Evolutionary conservation across 2,113 vertebrate genomes (phyloP).

Genomic region (Fulica atra): DNA sequence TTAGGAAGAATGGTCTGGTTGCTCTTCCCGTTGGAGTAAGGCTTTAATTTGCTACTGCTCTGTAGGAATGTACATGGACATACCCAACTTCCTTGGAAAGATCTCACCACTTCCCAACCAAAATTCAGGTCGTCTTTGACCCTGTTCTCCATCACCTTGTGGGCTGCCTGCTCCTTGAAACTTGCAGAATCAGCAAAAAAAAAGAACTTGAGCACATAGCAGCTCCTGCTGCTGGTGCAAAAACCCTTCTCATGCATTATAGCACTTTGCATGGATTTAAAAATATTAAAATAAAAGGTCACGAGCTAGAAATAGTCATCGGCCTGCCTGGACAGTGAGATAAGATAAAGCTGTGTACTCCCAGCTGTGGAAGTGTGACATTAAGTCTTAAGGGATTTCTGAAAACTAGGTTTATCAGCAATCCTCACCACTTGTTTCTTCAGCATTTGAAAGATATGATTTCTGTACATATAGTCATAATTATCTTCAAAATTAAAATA

Average conservation of each 20-base stretch:
- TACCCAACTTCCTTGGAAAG: not conserved
- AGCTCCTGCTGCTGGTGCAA: not conserved
- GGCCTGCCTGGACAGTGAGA: constrained; percentile 14
- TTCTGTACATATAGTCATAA: not conserved
- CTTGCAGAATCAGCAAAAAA: not conserved
- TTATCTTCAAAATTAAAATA: constrained; percentile 23
- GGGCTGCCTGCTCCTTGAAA: not conserved
- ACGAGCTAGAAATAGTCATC: constrained; percentile 17
- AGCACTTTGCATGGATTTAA: constrained; percentile 6
- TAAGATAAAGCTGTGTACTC: constrained; percentile 52
- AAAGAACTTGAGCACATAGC: fast-evolving
- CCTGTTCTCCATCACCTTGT: not conserved
- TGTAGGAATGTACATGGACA: not conserved
- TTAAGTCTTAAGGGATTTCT: constrained; percentile 44
- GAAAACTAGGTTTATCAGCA: constrained; percentile 45
- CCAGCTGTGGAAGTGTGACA: not conserved
- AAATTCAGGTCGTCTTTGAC: not conserved
- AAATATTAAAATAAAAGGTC: constrained; percentile 59
- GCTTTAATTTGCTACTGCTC: not conserved
- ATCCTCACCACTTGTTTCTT: constrained; percentile 37
- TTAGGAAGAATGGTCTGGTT: not conserved
- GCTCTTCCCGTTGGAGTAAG: not conserved
- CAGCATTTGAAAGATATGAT: not conserved
- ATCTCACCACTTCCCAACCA: not conserved
- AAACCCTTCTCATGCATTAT: not conserved